A percentile compares a stretch with the other conserved stretches of the same genome.
These are phyloP conservation scores for Petromus typicus DNA, from an alignment of 2,113 vertebrate species.

Conservation along the genomic window DNA sequence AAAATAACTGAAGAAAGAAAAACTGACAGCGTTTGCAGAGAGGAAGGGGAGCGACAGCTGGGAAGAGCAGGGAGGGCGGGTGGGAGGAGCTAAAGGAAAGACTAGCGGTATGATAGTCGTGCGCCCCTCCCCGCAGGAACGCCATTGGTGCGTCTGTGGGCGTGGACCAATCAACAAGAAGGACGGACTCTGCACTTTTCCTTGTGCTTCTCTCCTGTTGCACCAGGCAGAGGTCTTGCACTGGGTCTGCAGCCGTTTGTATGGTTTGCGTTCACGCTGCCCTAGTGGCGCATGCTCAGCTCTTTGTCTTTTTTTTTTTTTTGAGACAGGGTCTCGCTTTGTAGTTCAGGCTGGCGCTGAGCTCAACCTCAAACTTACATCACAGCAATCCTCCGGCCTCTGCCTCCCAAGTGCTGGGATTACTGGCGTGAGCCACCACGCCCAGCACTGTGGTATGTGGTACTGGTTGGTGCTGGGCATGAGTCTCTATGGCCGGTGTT, in stretches of 20 bases:
- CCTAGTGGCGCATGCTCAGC: fast-evolving
- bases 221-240: neutral
- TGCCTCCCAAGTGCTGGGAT: too few relatives aligned
- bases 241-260: neutral
- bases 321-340: too few relatives aligned
- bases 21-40: neutral
- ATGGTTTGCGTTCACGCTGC: neutral
- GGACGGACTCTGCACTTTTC: neutral
- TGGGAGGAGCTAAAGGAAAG: neutral
- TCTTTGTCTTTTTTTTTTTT: too few relatives aligned
- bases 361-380: too few relatives aligned
- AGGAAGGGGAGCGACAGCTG: neutral
- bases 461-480: too few relatives aligned
- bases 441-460: too few relatives aligned
- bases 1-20: neutral
- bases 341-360: too few relatives aligned
- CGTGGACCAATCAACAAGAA: neutral
- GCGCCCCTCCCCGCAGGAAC: neutral
- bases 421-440: too few relatives aligned
- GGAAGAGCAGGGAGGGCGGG: neutral
- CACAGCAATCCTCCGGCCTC: too few relatives aligned
- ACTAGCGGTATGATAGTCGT: neutral
- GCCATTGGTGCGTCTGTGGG: neutral
- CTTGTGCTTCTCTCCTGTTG: neutral
- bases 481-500: too few relatives aligned